These are phyloP conservation scores for Arge pagana DNA, from an alignment of 2,888 invertebrate genomes.

Conservation along the genomic window DNA sequence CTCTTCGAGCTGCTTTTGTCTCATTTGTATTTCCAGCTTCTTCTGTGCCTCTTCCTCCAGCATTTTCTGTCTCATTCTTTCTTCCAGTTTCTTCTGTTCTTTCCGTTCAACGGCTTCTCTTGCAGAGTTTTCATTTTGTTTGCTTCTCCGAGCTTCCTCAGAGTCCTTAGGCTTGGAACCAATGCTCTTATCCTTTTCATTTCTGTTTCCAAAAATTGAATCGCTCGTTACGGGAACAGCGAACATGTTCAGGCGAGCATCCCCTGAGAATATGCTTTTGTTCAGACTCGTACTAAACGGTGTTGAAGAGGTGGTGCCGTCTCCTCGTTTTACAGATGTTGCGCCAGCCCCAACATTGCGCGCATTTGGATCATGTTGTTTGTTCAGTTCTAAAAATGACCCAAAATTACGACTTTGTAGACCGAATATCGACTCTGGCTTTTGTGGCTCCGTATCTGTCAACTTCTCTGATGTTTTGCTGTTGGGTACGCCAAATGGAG, in stretches of 20 bases:
- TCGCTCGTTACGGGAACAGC: constrained; percentile 10
- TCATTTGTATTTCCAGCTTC: constrained; percentile 23
- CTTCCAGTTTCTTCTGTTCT: constrained; percentile 5
- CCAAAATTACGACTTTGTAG: neutral
- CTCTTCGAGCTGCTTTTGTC: constrained; percentile 34
- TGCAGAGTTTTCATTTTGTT: constrained; percentile 1
- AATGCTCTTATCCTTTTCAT: neutral
- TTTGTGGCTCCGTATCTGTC: neutral
- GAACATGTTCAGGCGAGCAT: constrained; percentile 30
- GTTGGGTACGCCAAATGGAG: constrained; percentile 4
- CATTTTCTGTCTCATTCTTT: neutral
- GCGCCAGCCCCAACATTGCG: no score
- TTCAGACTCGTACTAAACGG: constrained; percentile 30
- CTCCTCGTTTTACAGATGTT: neutral
- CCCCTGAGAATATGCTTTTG: constrained; percentile 35
- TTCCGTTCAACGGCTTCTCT: neutral
- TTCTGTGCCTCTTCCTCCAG: constrained; percentile 14
- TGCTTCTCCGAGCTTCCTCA: no score
- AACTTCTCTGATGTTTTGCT: neutral
- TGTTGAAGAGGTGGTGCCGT: constrained; percentile 4
- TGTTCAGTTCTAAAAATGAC: neutral
- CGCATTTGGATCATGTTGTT: no score
- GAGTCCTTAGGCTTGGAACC: no score
- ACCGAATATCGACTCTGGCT: neutral
- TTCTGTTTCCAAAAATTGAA: constrained; percentile 2